Percentiles rank a stretch among this genome's conserved stretches.
Evolutionary conservation across 2,888 invertebrate genomes (phyloP).

Genomic region (Parnassius smintheus): DNA sequence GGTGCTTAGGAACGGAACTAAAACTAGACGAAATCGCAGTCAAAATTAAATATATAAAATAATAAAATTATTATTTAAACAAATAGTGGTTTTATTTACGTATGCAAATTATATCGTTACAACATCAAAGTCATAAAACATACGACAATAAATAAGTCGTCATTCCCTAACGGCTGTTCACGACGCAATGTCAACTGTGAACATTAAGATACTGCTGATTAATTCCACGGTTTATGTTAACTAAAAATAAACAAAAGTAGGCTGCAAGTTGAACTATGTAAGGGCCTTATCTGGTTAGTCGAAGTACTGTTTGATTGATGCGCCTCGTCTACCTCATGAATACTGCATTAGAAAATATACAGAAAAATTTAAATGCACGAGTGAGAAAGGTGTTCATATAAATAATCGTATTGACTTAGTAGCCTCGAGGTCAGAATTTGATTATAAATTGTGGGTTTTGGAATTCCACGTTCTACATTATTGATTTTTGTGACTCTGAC

Average conservation of each 20-base stretch:
- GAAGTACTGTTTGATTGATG: slow-evolving; percentile 8
- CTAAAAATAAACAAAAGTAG: not conserved
- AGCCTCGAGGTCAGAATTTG: no score
- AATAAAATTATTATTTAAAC: not conserved
- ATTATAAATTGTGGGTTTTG: no score
- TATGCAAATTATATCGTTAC: not conserved
- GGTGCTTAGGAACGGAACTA: no score
- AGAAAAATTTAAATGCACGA: not conserved
- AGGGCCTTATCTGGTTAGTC: not conserved
- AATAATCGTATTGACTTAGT: no score
- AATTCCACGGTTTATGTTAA: not conserved
- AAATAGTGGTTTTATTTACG: not conserved
- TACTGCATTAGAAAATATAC: slow-evolving; percentile 13
- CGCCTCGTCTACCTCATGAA: slow-evolving; percentile 12
- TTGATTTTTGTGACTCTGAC: no score
- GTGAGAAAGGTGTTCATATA: no score
- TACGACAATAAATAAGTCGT: not conserved
- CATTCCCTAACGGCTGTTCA: slow-evolving; percentile 3
- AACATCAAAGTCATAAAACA: not conserved
- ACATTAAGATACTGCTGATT: slow-evolving; percentile 2
- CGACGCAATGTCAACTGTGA: not conserved
- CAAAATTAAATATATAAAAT: no score
- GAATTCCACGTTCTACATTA: no score
- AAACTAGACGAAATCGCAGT: no score
- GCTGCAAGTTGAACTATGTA: slow-evolving; percentile 1